Conservation (phyloP, 2,797 vertebrate genomes). For the Molossus molossus region DNA sequence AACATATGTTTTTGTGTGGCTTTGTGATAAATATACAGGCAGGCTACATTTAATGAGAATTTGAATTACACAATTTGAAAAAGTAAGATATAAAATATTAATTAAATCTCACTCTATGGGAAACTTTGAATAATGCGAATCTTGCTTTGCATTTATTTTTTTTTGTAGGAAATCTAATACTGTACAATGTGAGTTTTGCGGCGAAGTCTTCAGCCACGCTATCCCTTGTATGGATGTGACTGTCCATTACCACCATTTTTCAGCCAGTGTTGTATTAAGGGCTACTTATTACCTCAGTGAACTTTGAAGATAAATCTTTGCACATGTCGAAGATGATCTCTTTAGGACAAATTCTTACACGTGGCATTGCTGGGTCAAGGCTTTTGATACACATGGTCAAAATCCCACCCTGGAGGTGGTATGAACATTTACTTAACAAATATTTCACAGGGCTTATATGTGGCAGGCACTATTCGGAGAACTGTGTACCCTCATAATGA, state of each 20-base stretch:
- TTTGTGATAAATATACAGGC: constrained; percentile 68
- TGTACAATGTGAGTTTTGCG: constrained; percentile 1
- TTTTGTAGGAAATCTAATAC: constrained; percentile 58
- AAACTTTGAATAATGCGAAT: constrained; percentile 66
- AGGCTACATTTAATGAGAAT: constrained; percentile 73
- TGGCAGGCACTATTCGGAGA: background rate
- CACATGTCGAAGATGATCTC: background rate
- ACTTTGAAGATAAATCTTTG: constrained; percentile 43
- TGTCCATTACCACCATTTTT: background rate
- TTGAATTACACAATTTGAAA: constrained; percentile 74
- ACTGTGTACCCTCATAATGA: background rate
- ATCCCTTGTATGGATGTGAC: background rate
- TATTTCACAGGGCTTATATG: background rate
- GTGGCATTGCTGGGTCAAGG: background rate
- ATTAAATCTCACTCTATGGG: constrained; percentile 73
- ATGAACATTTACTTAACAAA: background rate
- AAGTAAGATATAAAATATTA: constrained; percentile 79
- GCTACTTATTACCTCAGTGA: background rate
- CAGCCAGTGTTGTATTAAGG: background rate
- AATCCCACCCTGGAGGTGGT: background rate
- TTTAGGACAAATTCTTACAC: constrained; percentile 16
- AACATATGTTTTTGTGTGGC: constrained; percentile 42
- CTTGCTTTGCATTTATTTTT: constrained; percentile 44
- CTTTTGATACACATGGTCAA: background rate
- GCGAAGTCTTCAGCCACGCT: background rate